Evolutionary conservation across 2,888 invertebrate genomes (phyloP), one percentile per base, ranked within the genome.

Genomic region (Drosophila suboccidentalis): DNA sequence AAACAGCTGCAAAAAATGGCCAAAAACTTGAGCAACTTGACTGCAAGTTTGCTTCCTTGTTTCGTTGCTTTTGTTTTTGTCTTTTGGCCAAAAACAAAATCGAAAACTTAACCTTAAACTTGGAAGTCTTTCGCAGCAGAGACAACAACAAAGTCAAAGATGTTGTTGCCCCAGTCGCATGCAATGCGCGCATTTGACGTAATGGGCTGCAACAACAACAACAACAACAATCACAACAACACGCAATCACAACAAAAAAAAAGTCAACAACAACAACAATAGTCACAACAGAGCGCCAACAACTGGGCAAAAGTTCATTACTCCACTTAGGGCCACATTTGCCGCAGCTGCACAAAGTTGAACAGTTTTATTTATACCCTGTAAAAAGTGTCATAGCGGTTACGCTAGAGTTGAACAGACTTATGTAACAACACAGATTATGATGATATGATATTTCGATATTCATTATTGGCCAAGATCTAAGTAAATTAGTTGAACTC

Each of bases 101-200:
- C 87, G 89, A 86, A 86, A 88, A 70, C 80, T 83, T 88, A 86
- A 86, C 88, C 84, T 88, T 88, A 86, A 88, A 83, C 84, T 86
- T 83, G 79, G 70, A 26, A 44, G 55, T 43, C 71, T 55, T 70
- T 82, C 74, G 63, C 65, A 71, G 46, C 61, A 62, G 41, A 50
- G 59, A 61, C 59, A 55, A 43, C 47, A n/a, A 41, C 49, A 47
- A n/a, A 36, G 22, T 17, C 22, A 22, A 65, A 65, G 69, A 62
- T 60, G 71, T 71, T 78, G 68, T 71, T 81, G 82, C 51, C 64
- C 64, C 75, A 76, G 74, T 87, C 78, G 87, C 86, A 80, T 82
- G 86, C 86, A 85, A 75, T 57, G 78, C 62, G 80, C 63, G 73
- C 81, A 74, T 89, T 89, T 87, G 89, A 87, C 84, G 86, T 89